These are phyloP conservation scores for Sylvia atricapilla DNA, from an alignment of 2,113 vertebrate species.

Conservation along the genomic window DNA sequence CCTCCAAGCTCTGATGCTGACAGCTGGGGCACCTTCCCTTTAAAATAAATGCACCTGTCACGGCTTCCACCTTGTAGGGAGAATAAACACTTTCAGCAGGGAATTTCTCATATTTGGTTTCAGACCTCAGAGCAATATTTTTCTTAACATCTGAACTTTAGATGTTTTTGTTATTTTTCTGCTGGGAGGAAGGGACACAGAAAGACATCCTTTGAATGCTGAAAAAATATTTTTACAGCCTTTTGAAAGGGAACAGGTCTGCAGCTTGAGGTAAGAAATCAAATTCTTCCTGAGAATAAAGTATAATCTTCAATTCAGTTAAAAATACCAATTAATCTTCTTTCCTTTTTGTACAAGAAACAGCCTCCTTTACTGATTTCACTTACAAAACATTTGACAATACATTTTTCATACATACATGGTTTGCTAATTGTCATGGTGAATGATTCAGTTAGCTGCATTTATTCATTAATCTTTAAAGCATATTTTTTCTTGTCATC, in stretches of 20 bases:
- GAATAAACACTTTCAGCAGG: conserved; percentile 6
- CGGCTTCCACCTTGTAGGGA: neutral
- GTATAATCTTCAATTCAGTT: neutral
- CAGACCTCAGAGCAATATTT: conserved; percentile 18
- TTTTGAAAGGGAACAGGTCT: conserved; percentile 10
- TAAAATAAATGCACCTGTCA: conserved; percentile 30
- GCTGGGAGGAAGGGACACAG: neutral
- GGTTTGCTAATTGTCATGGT: conserved; percentile 32
- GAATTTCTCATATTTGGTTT: conserved; percentile 16
- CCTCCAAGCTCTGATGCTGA: neutral
- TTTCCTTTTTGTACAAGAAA: neutral
- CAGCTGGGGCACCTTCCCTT: neutral
- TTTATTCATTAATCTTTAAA: conserved; percentile 44
- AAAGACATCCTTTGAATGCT: neutral
- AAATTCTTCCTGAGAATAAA: conserved; percentile 11
- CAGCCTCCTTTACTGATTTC: neutral
- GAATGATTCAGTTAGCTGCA: conserved; percentile 51
- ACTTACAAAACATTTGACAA: conserved; percentile 1
- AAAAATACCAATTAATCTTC: conserved; percentile 8
- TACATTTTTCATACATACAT: conserved; percentile 15
- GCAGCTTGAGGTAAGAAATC: conserved; percentile 9
- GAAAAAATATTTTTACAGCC: conserved; percentile 29
- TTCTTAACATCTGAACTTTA: conserved; percentile 24
- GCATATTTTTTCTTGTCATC: conserved; percentile 31
- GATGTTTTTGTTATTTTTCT: neutral